phyloP scores from a whole-genome alignment of 2,888 invertebrate genomes.

The Stenodera caucasica region DNA sequence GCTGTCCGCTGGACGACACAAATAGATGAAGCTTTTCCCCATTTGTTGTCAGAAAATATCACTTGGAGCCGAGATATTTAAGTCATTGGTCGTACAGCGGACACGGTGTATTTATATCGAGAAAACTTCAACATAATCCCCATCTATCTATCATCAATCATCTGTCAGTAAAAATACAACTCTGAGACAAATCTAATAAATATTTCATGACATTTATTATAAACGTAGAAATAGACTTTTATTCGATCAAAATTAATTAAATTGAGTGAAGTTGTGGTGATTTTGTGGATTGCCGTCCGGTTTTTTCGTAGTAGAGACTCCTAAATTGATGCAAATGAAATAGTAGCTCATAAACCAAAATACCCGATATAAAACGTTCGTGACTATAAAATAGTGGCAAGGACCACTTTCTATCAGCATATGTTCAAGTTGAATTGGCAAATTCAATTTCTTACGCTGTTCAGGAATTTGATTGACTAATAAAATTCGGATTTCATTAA shows the following conservation, averaged over 20 bases:
- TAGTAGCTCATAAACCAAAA: constrained; percentile 23
- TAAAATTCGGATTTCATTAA: constrained; percentile 26
- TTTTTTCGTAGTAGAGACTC: no score
- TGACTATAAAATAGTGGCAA: constrained; percentile 10
- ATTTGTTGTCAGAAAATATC: no score
- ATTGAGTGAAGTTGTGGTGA: constrained; percentile 21
- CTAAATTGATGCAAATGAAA: constrained; percentile 26
- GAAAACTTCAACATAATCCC: no score
- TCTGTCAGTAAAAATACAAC: constrained; percentile 7
- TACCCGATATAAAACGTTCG: constrained; percentile 1
- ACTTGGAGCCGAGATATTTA: no score
- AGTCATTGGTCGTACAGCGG: no score
- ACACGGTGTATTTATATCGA: no score
- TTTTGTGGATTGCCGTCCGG: constrained; percentile 6
- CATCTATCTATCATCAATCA: constrained; percentile 10
- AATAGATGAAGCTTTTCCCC: no score
- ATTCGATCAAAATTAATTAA: constrained; percentile 16
- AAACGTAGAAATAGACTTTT: not conserved
- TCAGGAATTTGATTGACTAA: constrained; percentile 23
- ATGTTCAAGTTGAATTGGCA: constrained; percentile 20
- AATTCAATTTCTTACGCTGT: constrained; percentile 27
- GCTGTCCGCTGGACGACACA: no score
- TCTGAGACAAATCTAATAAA: constrained; percentile 14
- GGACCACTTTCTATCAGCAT: constrained; percentile 19
- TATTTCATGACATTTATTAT: constrained; percentile 2